Evolutionary conservation across 2,888 invertebrate species (phyloP).

Genomic region (Metopia argyrocephala): DNA sequence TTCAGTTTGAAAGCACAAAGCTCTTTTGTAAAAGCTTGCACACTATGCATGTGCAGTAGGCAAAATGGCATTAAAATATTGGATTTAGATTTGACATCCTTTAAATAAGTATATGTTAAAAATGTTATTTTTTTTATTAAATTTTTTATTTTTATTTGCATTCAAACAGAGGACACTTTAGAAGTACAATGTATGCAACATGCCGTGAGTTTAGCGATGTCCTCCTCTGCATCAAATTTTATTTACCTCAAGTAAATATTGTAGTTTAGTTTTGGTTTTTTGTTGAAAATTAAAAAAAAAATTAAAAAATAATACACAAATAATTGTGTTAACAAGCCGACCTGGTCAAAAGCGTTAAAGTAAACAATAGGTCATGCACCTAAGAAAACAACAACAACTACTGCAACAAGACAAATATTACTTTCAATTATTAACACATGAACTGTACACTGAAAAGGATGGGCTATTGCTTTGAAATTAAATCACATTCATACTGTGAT

Average conservation of each 20-base stretch:
- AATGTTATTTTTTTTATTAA: background rate
- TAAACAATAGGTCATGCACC: slow-evolving; percentile 54
- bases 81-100: too few species aligned
- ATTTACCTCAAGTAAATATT: slow-evolving; percentile 60
- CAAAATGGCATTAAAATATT: too few species aligned
- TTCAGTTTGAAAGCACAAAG: too few species aligned
- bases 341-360: slow-evolving; percentile 56
- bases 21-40: too few species aligned
- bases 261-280: slow-evolving; percentile 17
- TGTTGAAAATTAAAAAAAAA: background rate
- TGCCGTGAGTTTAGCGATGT: slow-evolving; percentile 46
- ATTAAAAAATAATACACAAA: slow-evolving; percentile 38
- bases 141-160: background rate
- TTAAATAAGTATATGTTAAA: too few species aligned
- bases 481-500: slow-evolving; percentile 49
- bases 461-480: slow-evolving; percentile 34
- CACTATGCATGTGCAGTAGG: too few species aligned
- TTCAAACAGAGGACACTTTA: background rate
- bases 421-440: background rate
- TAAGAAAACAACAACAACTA: slow-evolving; percentile 16
- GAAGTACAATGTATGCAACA: slow-evolving; percentile 11
- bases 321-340: slow-evolving; percentile 57
- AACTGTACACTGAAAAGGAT: background rate
- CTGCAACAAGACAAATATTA: background rate
- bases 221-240: slow-evolving; percentile 42